Evolutionary conservation across 2,888 invertebrate genomes (phyloP), one percentile per base, ranked within the genome.

Genomic region (Cheilosia urbana): DNA sequence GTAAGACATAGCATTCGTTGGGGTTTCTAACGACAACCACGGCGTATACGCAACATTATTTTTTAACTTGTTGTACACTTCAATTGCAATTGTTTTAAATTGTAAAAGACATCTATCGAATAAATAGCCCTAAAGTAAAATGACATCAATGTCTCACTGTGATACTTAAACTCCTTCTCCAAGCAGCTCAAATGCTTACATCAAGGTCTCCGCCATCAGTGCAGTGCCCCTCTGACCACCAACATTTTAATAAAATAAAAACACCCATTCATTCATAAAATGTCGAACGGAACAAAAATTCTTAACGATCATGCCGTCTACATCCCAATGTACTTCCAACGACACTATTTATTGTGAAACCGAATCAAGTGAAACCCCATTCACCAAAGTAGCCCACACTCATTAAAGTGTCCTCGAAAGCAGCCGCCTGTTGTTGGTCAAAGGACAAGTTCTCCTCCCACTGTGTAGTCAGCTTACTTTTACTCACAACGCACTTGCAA

Each of bases 391-490:
- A 76, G 51, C 82, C 71, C 71, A 72, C 77, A 62, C 47, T 63
- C 55, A 27, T 51, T 34, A 17, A 40, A 65, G 71, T 49, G 72
- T 82, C 77, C 82, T 82, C 82, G 58, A 76, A 47, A 60, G 15
- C 19, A 66, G 30, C 45, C 45, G 57, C 62, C 37, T 37, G 37
- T 63, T 72, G 60, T 19, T 60, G 53, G 60, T 55, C 72, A 72
- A 77, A 82, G 82, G 82, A 82, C 82, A 77, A 77, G 69, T 76
- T 69, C 62, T 42, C 9, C 75, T 63, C 49, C 62, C 80, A 27
- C 17, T 11, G n/a, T 34, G 37, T 27, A 45, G 37, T 34, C 37
- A 24, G 63, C 27, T 60, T 53, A 57, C 21, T 80, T 73, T 60
- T 71, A 71, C 71, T 49, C 49, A 51, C 21, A 30, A 11, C 40